Evolutionary conservation across 2,888 invertebrate genomes (phyloP).

Genomic region (Diplolepis rosae): DNA sequence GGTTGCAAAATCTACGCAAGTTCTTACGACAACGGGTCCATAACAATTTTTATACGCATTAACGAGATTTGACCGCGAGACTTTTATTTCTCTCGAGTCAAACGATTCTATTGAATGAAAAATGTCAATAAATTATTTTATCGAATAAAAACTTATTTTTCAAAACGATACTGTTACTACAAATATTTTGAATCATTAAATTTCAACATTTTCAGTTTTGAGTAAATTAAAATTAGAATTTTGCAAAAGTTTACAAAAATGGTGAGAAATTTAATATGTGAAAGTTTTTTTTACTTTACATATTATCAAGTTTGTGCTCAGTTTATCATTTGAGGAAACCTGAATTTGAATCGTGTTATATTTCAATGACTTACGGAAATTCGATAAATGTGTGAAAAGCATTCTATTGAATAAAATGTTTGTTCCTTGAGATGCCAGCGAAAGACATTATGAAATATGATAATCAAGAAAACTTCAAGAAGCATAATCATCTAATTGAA

Average conservation of each 20-base stretch:
- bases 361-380: neutral
- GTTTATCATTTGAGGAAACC: neutral
- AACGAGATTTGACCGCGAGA: neutral
- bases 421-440: no score
- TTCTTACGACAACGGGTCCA: constrained; percentile 22
- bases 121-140: no score
- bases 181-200: no score
- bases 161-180: no score
- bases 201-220: no score
- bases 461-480: no score
- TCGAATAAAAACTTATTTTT: no score
- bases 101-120: neutral
- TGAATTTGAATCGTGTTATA: neutral
- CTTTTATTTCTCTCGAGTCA: neutral
- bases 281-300: neutral
- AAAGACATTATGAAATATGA: no score
- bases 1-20: constrained; percentile 15
- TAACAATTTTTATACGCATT: neutral
- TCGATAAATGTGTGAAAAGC: neutral
- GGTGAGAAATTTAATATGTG: neutral
- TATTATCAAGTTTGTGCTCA: neutral
- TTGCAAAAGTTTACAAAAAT: neutral
- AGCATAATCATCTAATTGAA: no score
- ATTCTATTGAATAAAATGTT: neutral
- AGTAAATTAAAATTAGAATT: no score